Base-by-base conservation (phyloP, 2,797 vertebrate species). In the Philypnodon macrostomus region DNA sequence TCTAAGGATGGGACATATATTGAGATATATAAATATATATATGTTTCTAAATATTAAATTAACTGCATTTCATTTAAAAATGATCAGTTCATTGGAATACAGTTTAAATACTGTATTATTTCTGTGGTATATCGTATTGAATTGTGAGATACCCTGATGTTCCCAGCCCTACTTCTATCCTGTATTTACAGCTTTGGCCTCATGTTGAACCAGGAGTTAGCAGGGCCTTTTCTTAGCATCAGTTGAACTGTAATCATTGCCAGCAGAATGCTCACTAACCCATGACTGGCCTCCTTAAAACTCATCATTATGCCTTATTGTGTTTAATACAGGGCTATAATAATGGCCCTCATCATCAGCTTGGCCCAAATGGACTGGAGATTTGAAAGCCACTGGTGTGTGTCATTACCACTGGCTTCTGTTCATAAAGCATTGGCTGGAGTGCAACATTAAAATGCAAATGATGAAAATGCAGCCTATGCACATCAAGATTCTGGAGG, bases 321-420 rank as follows among this genome's bases (percentile, higher is more conserved):
- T 46, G 35, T 67, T 76, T 55, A 61, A 50, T 55, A 56, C 30
- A 8, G 32, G 34, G 53, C 41, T 33, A 57, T 46, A 63, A 70
- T 41, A 46, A 21, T 19, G 7, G 37, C 56, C 53, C 67, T 73
- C 40, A 60, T 58, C 53, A 70, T 73, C 40, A 60, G 23, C 58
- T 73, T 52, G 16, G 17, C 41, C 34, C 18, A 58, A 67, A 71
- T 33, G 31, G 54, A 35, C 41, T 32, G 48, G 26, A 39, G 34
- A 73, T 77, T 60, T 70, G 62, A 80, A 77, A 72, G 27, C 33
- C 63, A 53, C 46, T 66, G 42, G 47, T 17, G 42, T 67, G 68
- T 78, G 58, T 73, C 58, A 79, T 67, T 69, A 51, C 48, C 54
- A 45, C 37, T 34, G 32, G 14, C 48, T 65, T 37, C 15, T 40